Evolutionary conservation across 2,888 invertebrate genomes (phyloP), one percentile per base, ranked within the genome.

Genomic region (Diadromus collaris): DNA sequence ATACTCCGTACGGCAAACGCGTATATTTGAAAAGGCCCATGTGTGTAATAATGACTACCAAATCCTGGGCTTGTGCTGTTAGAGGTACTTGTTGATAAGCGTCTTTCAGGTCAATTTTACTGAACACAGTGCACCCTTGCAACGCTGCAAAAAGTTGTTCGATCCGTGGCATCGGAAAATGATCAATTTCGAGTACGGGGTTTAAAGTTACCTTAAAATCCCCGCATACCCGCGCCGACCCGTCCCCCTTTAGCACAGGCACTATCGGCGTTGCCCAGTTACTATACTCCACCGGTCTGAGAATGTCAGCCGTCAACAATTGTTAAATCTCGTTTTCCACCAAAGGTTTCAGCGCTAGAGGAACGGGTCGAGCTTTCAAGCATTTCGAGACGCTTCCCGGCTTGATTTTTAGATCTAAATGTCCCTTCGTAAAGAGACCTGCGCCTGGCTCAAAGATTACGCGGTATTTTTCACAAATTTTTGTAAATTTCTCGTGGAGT

Each of bases 101-200:
- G 67, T 89, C 85, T 5, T 82, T 80, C 16, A 90, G 82, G 79
- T 91, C 90, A 6, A 91, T 78, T 79, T 88, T 89, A 3, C 86
- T 74, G 67, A 85, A 89, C 6, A 72, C 48, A 16, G 71, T 73
- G 10, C 86, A 85, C n/a, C 83, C 84, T 41, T 68, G 44, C 7
- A 83, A 70, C 3, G 67, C 79, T 44, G 65, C 67, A 7, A 82
- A 80, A 6, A 85, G 16, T 54, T 84, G 80, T n/a, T 84, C 79
- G 6, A 81, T 71, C 7, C 73, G 51, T 1, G 85, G 81, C n/a
- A 83, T n/a, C n/a, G n/a, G n/a, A n/a, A n/a, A n/a, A n/a, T 75
- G 71, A 65, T 81, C 76, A 1, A 79, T 41, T 19, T 76, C 67
- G 13, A 82, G 38, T 24, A 58, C 44, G 32, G 74, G 72, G 70